phyloP scores from a whole-genome alignment of 1,140 invertebrate genomes.

The Cydia strobilella region DNA sequence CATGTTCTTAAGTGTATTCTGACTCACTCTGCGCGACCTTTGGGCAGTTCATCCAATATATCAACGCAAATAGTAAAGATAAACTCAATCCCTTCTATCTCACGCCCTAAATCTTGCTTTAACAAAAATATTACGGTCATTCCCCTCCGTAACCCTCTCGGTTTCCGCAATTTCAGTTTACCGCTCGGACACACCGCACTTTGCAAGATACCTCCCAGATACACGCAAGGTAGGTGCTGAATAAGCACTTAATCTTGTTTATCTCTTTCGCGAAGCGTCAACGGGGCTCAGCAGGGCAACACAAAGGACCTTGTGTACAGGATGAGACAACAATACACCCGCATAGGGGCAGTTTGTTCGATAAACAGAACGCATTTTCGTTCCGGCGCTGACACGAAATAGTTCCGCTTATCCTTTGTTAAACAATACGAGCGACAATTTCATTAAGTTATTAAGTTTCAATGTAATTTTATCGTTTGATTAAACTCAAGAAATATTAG shows the following conservation, averaged over 20 bases:
- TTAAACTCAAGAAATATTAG: conserved; percentile 58
- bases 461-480: conserved; percentile 45
- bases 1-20: conserved; percentile 2
- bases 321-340: conserved; percentile 56
- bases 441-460: conserved; percentile 28
- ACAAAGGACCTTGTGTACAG: conserved; percentile 49
- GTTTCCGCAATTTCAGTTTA: conserved; percentile 56
- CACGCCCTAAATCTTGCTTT: conserved; percentile 58
- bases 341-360: conserved; percentile 54
- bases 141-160: conserved; percentile 51
- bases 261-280: conserved; percentile 46
- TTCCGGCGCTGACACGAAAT: conserved; percentile 39
- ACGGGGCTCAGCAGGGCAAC: conserved; percentile 36
- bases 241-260: conserved; percentile 59
- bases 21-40: not conserved
- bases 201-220: conserved; percentile 39
- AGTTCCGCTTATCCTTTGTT: conserved; percentile 29
- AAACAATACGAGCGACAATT: conserved; percentile 20
- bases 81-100: conserved; percentile 50
- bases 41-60: conserved; percentile 33
- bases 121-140: conserved; percentile 57
- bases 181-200: conserved; percentile 41
- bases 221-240: conserved; percentile 46
- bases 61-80: conserved; percentile 40
- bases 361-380: conserved; percentile 40